Conservation (phyloP, 2,888 invertebrate species). For the Netelia fuscicornis region DNA sequence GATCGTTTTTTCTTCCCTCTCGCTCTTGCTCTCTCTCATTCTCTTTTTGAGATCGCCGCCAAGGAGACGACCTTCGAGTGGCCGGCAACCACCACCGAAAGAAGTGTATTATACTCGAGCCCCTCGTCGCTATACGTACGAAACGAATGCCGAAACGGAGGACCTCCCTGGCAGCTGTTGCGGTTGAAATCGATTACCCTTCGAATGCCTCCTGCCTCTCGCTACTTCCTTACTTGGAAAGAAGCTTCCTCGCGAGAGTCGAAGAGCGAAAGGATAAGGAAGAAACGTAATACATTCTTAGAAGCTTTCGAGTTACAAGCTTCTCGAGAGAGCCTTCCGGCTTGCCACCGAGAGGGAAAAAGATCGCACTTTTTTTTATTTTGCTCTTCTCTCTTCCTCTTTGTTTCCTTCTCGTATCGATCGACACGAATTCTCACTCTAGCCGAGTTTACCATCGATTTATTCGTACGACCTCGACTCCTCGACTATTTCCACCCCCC, state of each 20-base stretch:
- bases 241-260: conserved; percentile 8
- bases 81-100: conserved; percentile 48
- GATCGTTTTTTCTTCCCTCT: conserved; percentile 39
- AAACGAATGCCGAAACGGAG: conserved; percentile 40
- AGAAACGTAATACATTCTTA: conserved; percentile 62
- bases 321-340: conserved; percentile 33
- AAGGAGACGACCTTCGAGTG: conserved; percentile 46
- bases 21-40: neutral
- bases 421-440: conserved; percentile 54
- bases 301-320: conserved; percentile 63
- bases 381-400: neutral
- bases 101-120: conserved; percentile 46
- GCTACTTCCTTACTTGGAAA: conserved; percentile 18
- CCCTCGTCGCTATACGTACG: neutral
- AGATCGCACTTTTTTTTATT: neutral
- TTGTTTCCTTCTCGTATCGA: conserved; percentile 24
- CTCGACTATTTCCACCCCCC: neutral
- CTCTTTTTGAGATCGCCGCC: conserved; percentile 16
- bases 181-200: conserved; percentile 65
- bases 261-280: conserved; percentile 45
- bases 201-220: conserved; percentile 35
- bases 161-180: conserved; percentile 61
- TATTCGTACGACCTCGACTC: neutral
- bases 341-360: conserved; percentile 3
- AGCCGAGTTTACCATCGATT: conserved; percentile 49